Evolutionary conservation across 1,140 invertebrate genomes (phyloP), one percentile per base, ranked within the genome.

Genomic region (Dryas iulia): DNA sequence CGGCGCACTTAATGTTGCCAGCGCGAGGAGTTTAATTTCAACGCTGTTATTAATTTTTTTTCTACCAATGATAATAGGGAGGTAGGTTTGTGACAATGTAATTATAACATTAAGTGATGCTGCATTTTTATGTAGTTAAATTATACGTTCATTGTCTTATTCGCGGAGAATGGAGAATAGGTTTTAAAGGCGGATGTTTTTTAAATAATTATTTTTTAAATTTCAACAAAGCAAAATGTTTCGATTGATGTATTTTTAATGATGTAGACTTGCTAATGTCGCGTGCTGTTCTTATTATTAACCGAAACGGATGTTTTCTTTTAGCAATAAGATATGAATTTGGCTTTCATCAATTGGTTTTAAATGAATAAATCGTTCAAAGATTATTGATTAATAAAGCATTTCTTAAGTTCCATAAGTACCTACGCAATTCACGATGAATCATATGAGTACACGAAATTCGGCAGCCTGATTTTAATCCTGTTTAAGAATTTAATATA

Each of bases 1-100:
- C 78, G 76, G 76, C 63, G 72, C 72, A 79, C 74, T 84, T 83
- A 79, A 82, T 79, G 79, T 83, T 85, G 73, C 79, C 81, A 83
- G 69, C 77, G 75, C 60, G 74, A 79, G 73, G 76, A 81, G 73
- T 79, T 80, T 81, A 83, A 82, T 86, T 81, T 78, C 74, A 64
- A 72, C 62, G 76, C 69, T 68, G 73, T 77, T 83, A 83, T 83
- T 81, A 82, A 80, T 81, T 81, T 81, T 82, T 76, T 81, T 76
- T 77, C 68, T 74, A 75, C 73, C 78, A 81, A 78, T 78, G 76
- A 81, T 81, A 75, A 79, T 84, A 76, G 74, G 73, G 76, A 74
- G 78, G 72, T 76, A 73, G 73, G 66, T 78, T 63, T 78, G 78
- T 80, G 76, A 80, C 78, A 80, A 80, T 78, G 76, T 80, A 80